phyloP scores from a whole-genome alignment of 2,888 invertebrate species.

The Hirtodrosophila histrioides region DNA sequence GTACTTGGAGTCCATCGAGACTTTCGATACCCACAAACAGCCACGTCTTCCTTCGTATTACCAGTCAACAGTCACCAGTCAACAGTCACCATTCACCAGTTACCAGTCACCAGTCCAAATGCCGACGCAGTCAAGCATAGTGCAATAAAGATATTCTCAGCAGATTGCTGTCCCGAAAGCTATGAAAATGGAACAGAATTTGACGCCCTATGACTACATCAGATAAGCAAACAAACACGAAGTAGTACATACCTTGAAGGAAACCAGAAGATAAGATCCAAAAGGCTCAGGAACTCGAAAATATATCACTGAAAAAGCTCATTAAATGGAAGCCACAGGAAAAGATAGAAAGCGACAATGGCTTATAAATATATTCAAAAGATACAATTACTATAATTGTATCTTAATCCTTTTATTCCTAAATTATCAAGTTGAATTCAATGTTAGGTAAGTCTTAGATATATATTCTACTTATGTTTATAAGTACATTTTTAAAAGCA shows the following conservation, averaged over 20 bases:
- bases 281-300: neutral
- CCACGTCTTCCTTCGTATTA: neutral
- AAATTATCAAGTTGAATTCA: too few species aligned
- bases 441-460: too few species aligned
- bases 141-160: constrained; percentile 63
- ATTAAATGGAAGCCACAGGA: constrained; percentile 15
- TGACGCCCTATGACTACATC: constrained; percentile 64
- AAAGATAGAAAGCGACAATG: neutral
- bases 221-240: constrained; percentile 41
- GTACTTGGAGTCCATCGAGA: constrained; percentile 37
- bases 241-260: neutral
- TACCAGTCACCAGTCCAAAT: neutral
- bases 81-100: neutral
- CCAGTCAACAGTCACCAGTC: neutral
- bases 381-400: neutral
- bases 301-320: constrained; percentile 15
- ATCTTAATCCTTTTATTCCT: too few species aligned
- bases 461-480: too few species aligned
- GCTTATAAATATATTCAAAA: neutral
- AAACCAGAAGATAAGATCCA: neutral
- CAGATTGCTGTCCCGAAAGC: constrained; percentile 40
- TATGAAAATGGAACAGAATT: constrained; percentile 72
- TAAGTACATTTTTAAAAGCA: too few species aligned
- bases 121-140: constrained; percentile 61
- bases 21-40: constrained; percentile 41